Evolutionary conservation across 2,113 vertebrate genomes (phyloP).

Genomic region (Lanius collurio): DNA sequence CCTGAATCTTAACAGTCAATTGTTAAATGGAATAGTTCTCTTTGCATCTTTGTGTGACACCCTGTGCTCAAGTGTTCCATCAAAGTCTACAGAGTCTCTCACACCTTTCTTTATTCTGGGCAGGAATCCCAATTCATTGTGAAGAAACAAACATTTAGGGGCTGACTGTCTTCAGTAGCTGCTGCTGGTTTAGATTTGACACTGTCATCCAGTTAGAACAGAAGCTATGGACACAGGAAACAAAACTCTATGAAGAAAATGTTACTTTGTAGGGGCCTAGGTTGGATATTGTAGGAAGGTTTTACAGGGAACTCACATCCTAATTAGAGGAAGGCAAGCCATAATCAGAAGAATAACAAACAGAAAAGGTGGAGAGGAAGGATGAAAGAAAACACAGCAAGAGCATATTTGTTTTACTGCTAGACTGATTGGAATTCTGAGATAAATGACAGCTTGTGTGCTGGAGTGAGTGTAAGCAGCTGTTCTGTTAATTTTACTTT

Average conservation of each 20-base stretch:
- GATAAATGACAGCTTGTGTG: neutral
- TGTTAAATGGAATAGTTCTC: neutral
- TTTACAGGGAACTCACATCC: neutral
- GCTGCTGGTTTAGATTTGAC: neutral
- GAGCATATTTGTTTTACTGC: neutral
- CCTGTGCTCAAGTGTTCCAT: neutral
- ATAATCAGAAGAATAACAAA: neutral
- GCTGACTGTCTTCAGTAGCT: neutral
- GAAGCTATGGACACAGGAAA: neutral
- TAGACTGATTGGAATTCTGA: slow-evolving; percentile 2
- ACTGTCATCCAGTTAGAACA: neutral
- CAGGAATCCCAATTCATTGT: neutral
- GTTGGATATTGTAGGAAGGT: neutral
- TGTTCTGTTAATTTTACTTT: slow-evolving; percentile 30
- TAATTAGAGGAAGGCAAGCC: neutral
- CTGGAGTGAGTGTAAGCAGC: neutral
- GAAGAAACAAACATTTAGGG: neutral
- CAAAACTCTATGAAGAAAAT: neutral
- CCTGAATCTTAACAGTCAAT: neutral
- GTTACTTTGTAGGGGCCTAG: neutral
- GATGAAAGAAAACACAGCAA: neutral
- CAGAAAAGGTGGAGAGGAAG: neutral
- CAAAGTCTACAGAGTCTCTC: neutral
- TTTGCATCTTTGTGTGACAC: neutral
- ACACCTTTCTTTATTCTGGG: neutral